Percentiles rank a stretch among this genome's conserved stretches.
Conservation (phyloP, 2,888 invertebrate genomes). For the Pyrrhosoma nymphula region DNA sequence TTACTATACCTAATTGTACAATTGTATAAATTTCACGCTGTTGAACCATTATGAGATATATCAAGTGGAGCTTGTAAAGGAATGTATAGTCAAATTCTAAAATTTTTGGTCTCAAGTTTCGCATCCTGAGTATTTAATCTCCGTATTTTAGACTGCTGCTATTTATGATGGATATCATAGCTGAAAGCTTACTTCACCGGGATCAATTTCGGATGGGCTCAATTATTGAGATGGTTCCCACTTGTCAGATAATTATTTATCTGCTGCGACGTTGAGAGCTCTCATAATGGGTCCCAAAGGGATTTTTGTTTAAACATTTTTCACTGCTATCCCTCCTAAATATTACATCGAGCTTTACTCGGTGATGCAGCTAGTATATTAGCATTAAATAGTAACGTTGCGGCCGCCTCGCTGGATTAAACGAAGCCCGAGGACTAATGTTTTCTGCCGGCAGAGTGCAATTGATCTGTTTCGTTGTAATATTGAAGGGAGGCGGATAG, state of each 20-base stretch:
- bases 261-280: neutral
- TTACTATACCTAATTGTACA: too few species aligned
- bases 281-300: neutral
- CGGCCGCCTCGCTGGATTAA: neutral
- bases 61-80: neutral
- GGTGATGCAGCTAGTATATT: neutral
- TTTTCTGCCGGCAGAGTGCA: neutral
- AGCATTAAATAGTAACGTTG: neutral
- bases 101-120: too few species aligned
- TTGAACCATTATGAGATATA: too few species aligned
- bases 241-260: neutral
- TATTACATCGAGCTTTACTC: neutral
- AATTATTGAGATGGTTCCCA: neutral
- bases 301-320: neutral
- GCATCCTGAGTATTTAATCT: neutral
- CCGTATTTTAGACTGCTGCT: neutral
- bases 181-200: neutral
- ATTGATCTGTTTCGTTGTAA: constrained; percentile 21
- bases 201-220: neutral
- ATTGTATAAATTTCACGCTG: too few species aligned
- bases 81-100: neutral
- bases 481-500: constrained; percentile 6
- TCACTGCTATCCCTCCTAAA: neutral
- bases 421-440: neutral
- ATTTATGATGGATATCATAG: neutral